Evolutionary conservation across 2,888 invertebrate genomes (phyloP).

Genomic region (Diarsia mendica): DNA sequence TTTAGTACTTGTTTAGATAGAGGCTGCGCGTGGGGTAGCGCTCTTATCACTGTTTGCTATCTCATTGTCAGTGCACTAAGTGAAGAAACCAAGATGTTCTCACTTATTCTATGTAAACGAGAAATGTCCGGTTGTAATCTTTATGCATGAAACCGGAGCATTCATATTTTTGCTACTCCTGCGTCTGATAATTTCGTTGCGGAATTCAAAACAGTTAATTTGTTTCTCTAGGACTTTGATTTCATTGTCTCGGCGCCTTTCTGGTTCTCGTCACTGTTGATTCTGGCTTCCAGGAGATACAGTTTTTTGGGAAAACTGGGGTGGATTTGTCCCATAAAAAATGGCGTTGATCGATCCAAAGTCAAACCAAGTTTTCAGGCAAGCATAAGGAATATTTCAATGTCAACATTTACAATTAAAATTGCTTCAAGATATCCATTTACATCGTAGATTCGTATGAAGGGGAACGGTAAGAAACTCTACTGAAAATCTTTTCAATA

Average conservation of each 20-base stretch:
- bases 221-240: no score
- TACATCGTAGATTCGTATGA: background rate
- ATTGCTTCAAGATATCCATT: background rate
- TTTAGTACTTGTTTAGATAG: constrained; percentile 5
- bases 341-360: background rate
- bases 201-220: no score
- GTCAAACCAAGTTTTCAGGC: background rate
- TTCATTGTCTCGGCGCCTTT: no score
- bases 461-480: background rate
- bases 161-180: no score
- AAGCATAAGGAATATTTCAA: background rate
- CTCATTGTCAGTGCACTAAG: no score
- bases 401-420: background rate
- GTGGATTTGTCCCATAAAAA: no score
- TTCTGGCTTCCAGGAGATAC: no score
- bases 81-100: background rate
- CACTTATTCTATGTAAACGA: background rate
- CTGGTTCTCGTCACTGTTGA: no score
- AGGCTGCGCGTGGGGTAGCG: constrained; percentile 1
- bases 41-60: constrained; percentile 18
- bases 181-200: no score
- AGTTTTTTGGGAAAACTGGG: no score
- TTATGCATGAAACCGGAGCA: no score
- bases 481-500: background rate
- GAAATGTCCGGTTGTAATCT: background rate